Evolutionary conservation across 2,797 vertebrate genomes (phyloP), one percentile per base, ranked within the genome.

Genomic region (Tenualosa ilisha): DNA sequence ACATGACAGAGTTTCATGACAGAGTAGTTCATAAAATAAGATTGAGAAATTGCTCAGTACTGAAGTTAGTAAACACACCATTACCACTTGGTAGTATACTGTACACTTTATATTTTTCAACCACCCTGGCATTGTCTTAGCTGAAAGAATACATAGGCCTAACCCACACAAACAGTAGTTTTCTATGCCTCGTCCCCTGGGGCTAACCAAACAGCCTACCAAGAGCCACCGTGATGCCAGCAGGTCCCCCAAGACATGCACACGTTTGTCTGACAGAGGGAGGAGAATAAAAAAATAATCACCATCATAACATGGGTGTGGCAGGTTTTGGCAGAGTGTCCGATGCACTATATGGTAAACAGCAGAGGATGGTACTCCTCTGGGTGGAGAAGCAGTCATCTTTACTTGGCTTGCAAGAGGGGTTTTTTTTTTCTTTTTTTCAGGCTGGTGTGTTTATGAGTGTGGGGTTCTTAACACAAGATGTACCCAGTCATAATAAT

Each of bases 261-360:
- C 3, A 40, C 37, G 26, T 46, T 79, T 46, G 72, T 31, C 68
- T 72, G 68, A 37, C 68, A 17, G 68, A 40, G 31, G 12, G 37
- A 17, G 24, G 3, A 72, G 68, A 72, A 40, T 31, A 43, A 43
- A 43, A 46, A 20, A 20, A 22, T 1, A 31, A 31, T 43, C 72
- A 20, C 72, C 20, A 22, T 43, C 72, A 79, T 37, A 79, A 79
- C 72, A 79, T 20, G 72, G 40, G 72, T 46, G 72, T 46, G 72
- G 37, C 40, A 8, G 17, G 40, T 43, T 79, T 46, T 79, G 72
- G 72, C 72, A 79, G 37, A 46, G 40, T 17, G 37, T 75, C 68
- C 15, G 15, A 43, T 43, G 15, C 40, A 75, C 53, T 15, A 0
- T 54, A 54, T 72, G 65, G 65, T 75, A 43, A 75, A 75, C 68